These are phyloP conservation scores for Pygmarrhopalites habei DNA, from an alignment of 1,140 invertebrate genomes.

Conservation along the genomic window DNA sequence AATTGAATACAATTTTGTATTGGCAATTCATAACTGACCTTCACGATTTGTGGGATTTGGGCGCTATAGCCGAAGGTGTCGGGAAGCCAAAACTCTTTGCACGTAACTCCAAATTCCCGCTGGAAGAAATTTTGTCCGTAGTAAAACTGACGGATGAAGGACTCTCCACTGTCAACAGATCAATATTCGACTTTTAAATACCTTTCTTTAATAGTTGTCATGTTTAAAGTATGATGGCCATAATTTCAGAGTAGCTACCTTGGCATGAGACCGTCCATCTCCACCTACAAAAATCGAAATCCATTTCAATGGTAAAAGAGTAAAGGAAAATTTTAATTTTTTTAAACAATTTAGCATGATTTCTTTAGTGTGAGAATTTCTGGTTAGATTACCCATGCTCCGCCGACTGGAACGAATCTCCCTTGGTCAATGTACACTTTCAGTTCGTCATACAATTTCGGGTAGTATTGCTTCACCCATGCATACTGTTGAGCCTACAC, in stretches of 20 bases:
- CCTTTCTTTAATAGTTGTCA: background rate
- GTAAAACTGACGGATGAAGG: conserved; percentile 52
- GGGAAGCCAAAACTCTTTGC: conserved; percentile 52
- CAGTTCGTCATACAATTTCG: conserved; percentile 42
- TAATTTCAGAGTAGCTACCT: conserved; percentile 35
- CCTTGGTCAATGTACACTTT: background rate
- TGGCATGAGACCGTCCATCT: conserved; percentile 54
- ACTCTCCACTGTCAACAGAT: conserved; percentile 46
- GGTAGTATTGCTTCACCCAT: conserved; percentile 49
- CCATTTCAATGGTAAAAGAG: too few species aligned
- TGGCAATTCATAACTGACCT: too few species aligned
- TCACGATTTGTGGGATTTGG: conserved; percentile 53
- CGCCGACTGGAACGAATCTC: conserved; percentile 51
- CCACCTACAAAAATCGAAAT: too few species aligned
- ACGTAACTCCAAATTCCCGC: conserved; percentile 47
- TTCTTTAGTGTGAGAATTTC: too few species aligned
- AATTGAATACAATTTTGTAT: too few species aligned
- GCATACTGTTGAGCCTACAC: conserved; percentile 51
- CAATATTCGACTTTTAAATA: background rate
- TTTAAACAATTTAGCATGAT: too few species aligned
- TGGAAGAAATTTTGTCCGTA: conserved; percentile 52
- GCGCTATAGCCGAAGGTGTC: conserved; percentile 55
- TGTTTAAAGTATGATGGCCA: background rate
- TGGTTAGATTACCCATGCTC: conserved; percentile 50
- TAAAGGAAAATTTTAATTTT: too few species aligned